Base-by-base conservation (phyloP, 37 sponge, comb jelly and placozoan genomes). In the Cladorhizidae sp. region DNA sequence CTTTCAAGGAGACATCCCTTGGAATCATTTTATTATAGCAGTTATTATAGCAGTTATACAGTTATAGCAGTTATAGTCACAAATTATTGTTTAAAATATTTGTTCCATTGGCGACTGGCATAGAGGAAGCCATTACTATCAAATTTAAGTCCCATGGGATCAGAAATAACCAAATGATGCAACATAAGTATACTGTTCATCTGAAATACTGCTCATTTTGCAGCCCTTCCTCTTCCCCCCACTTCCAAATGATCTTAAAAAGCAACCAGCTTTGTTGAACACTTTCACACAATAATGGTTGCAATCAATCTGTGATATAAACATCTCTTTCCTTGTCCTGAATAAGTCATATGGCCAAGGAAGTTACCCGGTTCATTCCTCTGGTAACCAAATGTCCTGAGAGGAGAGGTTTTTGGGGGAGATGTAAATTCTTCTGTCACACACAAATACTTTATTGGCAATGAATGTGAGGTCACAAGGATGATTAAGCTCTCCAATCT, bases 21-120 rank as follows among this genome's bases (percentile, higher is more conserved):
- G n/a, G n/a, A n/a, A n/a, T n/a, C n/a, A n/a, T n/a, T n/a, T n/a
- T n/a, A n/a, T n/a, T n/a, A n/a, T n/a, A n/a, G n/a, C n/a, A n/a
- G n/a, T n/a, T n/a, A n/a, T n/a, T n/a, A n/a, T n/a, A n/a, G n/a
- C n/a, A n/a, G n/a, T n/a, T n/a, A n/a, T n/a, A n/a, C n/a, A n/a
- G n/a, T n/a, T n/a, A n/a, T n/a, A n/a, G n/a, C n/a, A n/a, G n/a
- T n/a, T n/a, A n/a, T n/a, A n/a, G n/a, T n/a, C n/a, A n/a, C n/a
- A n/a, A n/a, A n/a, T n/a, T n/a, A n/a, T n/a, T n/a, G n/a, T n/a
- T n/a, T n/a, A n/a, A n/a, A n/a, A n/a, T n/a, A n/a, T n/a, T 75
- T 67, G 76, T 83, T 83, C n/a, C 83, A 67, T 50, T 74, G 67
- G 57, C 75, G 76, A 65, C 83, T 67, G 41, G 75, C 83, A n/a